Evolutionary conservation across 2,113 vertebrate genomes (phyloP).

Genomic region (Labeo rohita): DNA sequence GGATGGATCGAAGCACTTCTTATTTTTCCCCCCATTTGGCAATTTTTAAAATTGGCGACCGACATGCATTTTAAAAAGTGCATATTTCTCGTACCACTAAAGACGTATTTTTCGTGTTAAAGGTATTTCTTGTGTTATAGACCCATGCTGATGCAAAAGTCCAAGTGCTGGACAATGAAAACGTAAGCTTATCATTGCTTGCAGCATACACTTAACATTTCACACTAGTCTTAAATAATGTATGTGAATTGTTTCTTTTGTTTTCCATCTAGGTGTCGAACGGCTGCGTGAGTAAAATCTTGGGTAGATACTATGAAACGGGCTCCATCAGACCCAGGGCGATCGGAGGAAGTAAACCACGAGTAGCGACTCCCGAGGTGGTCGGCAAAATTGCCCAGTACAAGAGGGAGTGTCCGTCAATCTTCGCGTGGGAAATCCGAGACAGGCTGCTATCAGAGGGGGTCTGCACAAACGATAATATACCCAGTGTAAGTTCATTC

Average conservation of each 20-base stretch:
- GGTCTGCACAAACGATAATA: conserved; percentile 99
- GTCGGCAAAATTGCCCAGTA: conserved; percentile 98
- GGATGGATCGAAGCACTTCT: conserved; percentile 18
- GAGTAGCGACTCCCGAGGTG: conserved; percentile 98
- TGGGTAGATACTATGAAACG: conserved; percentile 99
- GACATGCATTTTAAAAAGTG: conserved; percentile 58
- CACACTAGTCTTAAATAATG: conserved; percentile 91
- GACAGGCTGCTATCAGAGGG: conserved; percentile 98
- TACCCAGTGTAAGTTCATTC: conserved; percentile 93
- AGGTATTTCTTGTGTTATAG: conserved; percentile 93
- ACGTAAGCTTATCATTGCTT: conserved; percentile 96
- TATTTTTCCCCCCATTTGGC: not conserved
- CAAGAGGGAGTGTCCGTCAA: conserved; percentile 99
- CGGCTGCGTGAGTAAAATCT: conserved; percentile 99
- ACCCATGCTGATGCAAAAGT: conserved; percentile 96
- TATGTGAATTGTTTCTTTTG: conserved; percentile 86
- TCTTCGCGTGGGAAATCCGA: conserved; percentile 99
- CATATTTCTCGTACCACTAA: conserved; percentile 91
- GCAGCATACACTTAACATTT: conserved; percentile 90
- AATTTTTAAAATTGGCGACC: conserved; percentile 24
- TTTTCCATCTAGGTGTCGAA: conserved; percentile 95
- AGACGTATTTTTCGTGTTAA: conserved; percentile 80
- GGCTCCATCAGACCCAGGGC: conserved; percentile 98
- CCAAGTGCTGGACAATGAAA: conserved; percentile 96
- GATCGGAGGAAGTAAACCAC: conserved; percentile 97